phyloP scores from a whole-genome alignment of 2,113 vertebrate genomes.

The Oostethus manadensis region DNA sequence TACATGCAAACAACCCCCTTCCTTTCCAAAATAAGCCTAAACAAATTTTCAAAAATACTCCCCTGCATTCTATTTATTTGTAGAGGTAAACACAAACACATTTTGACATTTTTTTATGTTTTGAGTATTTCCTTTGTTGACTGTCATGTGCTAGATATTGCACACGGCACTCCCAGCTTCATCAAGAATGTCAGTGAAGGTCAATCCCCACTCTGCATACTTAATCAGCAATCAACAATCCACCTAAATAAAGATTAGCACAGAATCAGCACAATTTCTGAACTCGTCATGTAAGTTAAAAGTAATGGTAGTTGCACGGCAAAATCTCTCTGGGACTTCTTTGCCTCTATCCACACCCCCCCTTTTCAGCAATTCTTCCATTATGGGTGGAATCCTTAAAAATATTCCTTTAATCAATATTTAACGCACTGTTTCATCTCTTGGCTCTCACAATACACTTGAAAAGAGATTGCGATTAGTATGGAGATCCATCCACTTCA shows the following conservation, averaged over 20 bases:
- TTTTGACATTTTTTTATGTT: too few species aligned
- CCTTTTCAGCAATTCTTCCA: constrained; percentile 46
- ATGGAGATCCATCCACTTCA: constrained; percentile 46
- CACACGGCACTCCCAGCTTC: constrained; percentile 22
- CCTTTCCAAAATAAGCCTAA: constrained; percentile 1
- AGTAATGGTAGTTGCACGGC: constrained; percentile 31
- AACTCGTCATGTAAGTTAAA: constrained; percentile 44
- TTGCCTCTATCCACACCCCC: constrained; percentile 46
- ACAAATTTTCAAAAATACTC: not conserved
- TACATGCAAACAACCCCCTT: not conserved
- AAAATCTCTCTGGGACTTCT: constrained; percentile 39
- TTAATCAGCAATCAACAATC: constrained; percentile 31
- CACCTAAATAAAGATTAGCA: constrained; percentile 8
- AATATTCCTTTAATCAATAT: constrained; percentile 67
- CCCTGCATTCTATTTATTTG: constrained; percentile 1
- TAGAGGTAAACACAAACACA: not conserved
- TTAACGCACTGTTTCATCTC: constrained; percentile 59
- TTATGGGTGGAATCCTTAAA: constrained; percentile 49
- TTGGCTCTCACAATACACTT: constrained; percentile 45
- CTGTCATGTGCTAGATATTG: not conserved
- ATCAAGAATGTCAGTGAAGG: constrained; percentile 22
- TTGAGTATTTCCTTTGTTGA: too few species aligned
- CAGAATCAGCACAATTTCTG: constrained; percentile 47
- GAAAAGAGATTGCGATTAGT: constrained; percentile 45
- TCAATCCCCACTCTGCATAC: constrained; percentile 31